These are phyloP conservation scores for Anarrhichthys ocellatus DNA, from an alignment of 2,113 vertebrate species.

Conservation along the genomic window DNA sequence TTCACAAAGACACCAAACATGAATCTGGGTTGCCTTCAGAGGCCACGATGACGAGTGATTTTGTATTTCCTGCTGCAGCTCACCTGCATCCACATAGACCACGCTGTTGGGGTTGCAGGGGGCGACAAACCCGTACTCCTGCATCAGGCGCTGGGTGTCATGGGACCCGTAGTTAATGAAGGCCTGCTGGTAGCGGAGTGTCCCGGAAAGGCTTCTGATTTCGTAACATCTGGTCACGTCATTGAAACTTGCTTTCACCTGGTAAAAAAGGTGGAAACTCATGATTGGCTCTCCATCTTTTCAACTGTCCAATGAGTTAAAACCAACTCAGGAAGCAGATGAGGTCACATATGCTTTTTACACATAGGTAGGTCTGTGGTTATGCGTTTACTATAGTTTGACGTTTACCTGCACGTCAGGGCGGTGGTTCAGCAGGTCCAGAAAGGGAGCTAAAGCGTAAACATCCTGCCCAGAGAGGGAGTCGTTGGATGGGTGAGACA, in stretches of 20 bases:
- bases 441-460: constrained; percentile 90
- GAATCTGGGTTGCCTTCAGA: not conserved
- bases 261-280: not conserved
- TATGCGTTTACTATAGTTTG: not conserved
- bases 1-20: no score
- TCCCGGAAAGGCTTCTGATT: constrained; percentile 80
- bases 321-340: no score
- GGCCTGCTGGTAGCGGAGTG: constrained; percentile 83
- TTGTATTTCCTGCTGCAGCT: not conserved
- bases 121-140: constrained; percentile 94
- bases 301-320: not conserved
- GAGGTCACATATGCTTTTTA: not conserved
- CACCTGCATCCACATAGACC: constrained; percentile 89
- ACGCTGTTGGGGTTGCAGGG: constrained; percentile 88
- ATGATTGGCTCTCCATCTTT: not conserved
- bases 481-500: constrained; percentile 78
- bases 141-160: constrained; percentile 91
- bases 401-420: constrained; percentile 87
- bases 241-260: constrained; percentile 93
- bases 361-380: not conserved
- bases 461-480: constrained; percentile 88
- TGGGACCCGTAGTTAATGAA: constrained; percentile 95
- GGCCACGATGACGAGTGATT: no score
- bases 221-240: constrained; percentile 87
- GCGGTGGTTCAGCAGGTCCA: constrained; percentile 95